phyloP scores from a whole-genome alignment of 2,888 invertebrate species.

The Pachycephus smyrnensis region DNA sequence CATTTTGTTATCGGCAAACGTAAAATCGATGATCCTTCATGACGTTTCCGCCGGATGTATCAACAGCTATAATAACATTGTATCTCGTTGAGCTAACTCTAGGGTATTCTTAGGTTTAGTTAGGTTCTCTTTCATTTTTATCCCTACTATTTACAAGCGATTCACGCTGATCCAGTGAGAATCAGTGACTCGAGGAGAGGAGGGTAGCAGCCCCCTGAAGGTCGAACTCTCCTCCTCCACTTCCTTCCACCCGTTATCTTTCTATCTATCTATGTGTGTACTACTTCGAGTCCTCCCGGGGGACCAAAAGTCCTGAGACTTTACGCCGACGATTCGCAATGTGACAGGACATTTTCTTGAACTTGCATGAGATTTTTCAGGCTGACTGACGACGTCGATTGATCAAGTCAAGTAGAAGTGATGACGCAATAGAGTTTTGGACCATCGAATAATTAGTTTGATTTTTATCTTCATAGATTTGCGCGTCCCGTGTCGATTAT shows the following conservation, averaged over 20 bases:
- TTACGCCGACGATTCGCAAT: neutral
- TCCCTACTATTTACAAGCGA: conserved; percentile 7
- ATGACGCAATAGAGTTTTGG: neutral
- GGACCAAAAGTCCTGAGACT: neutral
- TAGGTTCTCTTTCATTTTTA: conserved; percentile 5
- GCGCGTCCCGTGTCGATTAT: neutral
- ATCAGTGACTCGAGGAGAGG: neutral
- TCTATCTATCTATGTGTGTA: conserved; percentile 13
- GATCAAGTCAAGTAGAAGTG: neutral
- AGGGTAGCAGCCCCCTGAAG: neutral
- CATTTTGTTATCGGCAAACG: neutral
- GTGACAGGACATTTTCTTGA: neutral
- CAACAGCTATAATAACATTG: conserved; percentile 21
- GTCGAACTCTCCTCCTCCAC: neutral
- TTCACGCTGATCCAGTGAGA: neutral
- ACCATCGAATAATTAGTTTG: neutral
- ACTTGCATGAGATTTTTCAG: neutral
- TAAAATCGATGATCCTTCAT: conserved; percentile 5
- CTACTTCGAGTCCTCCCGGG: neutral
- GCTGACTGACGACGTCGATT: neutral
- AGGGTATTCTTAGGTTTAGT: neutral
- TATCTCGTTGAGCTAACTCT: conserved; percentile 8
- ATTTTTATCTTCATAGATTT: neutral
- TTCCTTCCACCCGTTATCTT: neutral
- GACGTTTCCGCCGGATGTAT: conserved; percentile 18